A percentile compares a stretch with the other conserved stretches of the same genome.
These are phyloP conservation scores for Villa cingulata DNA, from an alignment of 2,888 invertebrate species.

Conservation along the genomic window DNA sequence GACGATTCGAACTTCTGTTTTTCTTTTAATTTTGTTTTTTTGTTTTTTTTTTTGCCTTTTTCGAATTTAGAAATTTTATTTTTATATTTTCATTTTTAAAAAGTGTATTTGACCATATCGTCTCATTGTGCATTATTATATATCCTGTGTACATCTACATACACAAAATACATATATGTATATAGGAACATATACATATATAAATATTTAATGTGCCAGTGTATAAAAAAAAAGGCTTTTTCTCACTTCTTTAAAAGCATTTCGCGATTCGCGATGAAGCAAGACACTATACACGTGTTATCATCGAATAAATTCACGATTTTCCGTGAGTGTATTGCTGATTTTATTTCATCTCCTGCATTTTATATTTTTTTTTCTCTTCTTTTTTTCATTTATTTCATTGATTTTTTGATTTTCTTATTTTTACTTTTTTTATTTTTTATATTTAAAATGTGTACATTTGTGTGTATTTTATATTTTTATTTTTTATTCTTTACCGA, in stretches of 20 bases:
- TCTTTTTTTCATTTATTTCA: background rate
- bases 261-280: conserved; percentile 17
- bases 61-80: too few species aligned
- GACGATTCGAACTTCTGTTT: background rate
- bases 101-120: too few species aligned
- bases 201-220: too few species aligned
- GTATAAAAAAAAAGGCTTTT: background rate
- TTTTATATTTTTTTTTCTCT: background rate
- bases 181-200: too few species aligned
- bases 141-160: too few species aligned
- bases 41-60: too few species aligned
- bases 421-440: background rate
- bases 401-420: background rate
- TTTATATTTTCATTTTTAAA: too few species aligned
- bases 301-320: conserved; percentile 19
- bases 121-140: too few species aligned
- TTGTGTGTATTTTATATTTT: too few species aligned
- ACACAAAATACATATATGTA: too few species aligned
- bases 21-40: too few species aligned
- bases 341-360: conserved; percentile 1
- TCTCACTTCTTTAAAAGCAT: conserved; percentile 16
- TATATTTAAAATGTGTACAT: too few species aligned
- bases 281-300: conserved; percentile 17
- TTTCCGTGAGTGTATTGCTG: conserved; percentile 16
- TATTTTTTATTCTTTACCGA: background rate